Conservation (phyloP, 2,888 invertebrate genomes). For the Linyphia triangularis region DNA sequence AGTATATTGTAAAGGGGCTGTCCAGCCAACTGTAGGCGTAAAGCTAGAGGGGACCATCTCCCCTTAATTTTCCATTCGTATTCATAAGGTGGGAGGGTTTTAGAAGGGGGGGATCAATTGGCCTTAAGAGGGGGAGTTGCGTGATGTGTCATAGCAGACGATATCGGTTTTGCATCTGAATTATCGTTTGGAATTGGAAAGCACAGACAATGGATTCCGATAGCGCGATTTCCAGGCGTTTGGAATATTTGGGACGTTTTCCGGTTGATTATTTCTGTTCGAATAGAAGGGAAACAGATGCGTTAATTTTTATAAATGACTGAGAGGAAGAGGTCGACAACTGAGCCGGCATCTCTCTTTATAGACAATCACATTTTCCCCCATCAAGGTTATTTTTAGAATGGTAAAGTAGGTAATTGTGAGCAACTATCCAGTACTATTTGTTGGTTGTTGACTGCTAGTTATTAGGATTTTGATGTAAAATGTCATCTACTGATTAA, state of each 20-base stretch:
- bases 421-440: no score
- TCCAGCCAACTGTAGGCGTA: not conserved
- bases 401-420: no score
- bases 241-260: not conserved
- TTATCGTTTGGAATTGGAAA: not conserved
- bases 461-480: no score
- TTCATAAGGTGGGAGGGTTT: conserved; percentile 14
- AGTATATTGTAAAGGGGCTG: not conserved
- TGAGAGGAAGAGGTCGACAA: no score
- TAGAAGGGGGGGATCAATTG: not conserved
- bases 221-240: not conserved
- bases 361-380: no score
- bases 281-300: no score
- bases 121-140: not conserved
- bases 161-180: conserved; percentile 4
- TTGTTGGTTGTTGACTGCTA: no score
- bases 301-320: no score
- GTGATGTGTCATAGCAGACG: not conserved
- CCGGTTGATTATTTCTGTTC: not conserved
- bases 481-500: no score
- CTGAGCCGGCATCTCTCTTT: no score
- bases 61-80: conserved; percentile 29
- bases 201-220: not conserved
- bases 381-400: no score
- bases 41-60: no score